Conservation (phyloP, 2,888 invertebrate species). For the Cryptocephalus primarius region DNA sequence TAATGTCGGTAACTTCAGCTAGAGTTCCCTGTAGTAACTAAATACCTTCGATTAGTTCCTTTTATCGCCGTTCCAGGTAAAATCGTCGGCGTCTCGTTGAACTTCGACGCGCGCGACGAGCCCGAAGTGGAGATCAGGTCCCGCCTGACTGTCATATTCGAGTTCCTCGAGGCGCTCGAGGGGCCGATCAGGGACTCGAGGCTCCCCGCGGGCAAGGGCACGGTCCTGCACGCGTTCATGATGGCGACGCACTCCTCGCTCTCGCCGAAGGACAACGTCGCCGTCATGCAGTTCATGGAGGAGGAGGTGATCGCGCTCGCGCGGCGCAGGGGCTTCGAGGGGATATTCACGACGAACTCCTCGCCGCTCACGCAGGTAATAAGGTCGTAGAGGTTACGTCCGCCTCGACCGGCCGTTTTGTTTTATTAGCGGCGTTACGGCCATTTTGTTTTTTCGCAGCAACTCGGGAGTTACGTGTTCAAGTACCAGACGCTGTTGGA, state of each 20-base stretch:
- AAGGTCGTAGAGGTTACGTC: not conserved
- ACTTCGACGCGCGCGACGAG: conserved; percentile 73
- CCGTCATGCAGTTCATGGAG: conserved; percentile 70
- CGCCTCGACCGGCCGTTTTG: no score
- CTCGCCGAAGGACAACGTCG: conserved; percentile 62
- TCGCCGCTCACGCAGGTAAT: conserved; percentile 77
- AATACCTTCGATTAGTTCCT: no score
- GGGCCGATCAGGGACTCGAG: conserved; percentile 49
- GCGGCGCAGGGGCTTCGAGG: conserved; percentile 49
- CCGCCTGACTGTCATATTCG: conserved; percentile 61
- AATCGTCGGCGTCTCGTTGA: conserved; percentile 61
- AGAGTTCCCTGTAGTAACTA: no score
- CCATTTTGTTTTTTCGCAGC: conserved; percentile 53
- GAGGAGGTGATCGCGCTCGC: conserved; percentile 60
- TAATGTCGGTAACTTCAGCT: no score
- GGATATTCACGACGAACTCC: conserved; percentile 79
- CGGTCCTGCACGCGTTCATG: conserved; percentile 76
- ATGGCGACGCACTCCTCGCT: conserved; percentile 66
- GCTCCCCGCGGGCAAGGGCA: conserved; percentile 53
- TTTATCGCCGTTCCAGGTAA: conserved; percentile 30
- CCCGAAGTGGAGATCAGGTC: conserved; percentile 61
- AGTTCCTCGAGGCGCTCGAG: conserved; percentile 68
- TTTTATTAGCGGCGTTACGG: no score
- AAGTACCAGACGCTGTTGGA: conserved; percentile 66
- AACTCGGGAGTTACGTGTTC: conserved; percentile 69